phyloP scores from a whole-genome alignment of 2,888 invertebrate genomes.

The Xestia c-nigrum region DNA sequence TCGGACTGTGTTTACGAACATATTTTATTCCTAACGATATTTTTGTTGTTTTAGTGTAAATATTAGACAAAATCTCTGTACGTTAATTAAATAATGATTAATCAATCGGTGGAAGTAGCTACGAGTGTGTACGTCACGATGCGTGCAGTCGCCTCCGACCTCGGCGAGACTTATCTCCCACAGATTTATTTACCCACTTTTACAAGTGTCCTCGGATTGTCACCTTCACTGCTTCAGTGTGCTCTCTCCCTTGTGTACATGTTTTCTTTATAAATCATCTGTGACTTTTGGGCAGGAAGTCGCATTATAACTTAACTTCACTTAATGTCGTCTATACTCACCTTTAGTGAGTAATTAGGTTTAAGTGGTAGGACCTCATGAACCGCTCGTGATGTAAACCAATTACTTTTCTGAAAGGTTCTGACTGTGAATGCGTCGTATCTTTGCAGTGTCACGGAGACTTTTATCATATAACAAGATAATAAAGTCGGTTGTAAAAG shows the following conservation, averaged over 20 bases:
- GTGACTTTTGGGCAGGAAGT: conserved; percentile 47
- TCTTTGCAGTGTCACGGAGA: conserved; percentile 48
- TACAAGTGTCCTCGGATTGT: conserved; percentile 65
- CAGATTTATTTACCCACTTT: conserved; percentile 78
- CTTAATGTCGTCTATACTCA: conserved; percentile 12
- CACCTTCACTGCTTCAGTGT: conserved; percentile 48
- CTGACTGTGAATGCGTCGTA: conserved; percentile 24
- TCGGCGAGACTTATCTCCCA: conserved; percentile 81
- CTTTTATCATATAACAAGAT: conserved; percentile 35
- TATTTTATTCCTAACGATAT: conserved; percentile 35
- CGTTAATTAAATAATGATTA: conserved; percentile 61
- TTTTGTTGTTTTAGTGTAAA: conserved; percentile 13
- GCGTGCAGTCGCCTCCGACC: conserved; percentile 72
- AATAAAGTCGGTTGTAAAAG: conserved; percentile 42
- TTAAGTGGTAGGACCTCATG: conserved; percentile 34
- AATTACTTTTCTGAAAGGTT: conserved; percentile 27
- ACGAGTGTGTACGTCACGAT: conserved; percentile 61
- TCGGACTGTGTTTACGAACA: conserved; percentile 39
- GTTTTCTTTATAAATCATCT: conserved; percentile 3
- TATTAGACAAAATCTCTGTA: conserved; percentile 25
- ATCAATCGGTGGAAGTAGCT: conserved; percentile 58
- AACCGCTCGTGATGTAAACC: conserved; percentile 25
- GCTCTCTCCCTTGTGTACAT: conserved; percentile 42
- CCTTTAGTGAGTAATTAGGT: conserved; percentile 51
- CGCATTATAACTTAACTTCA: conserved; percentile 1